These are phyloP conservation scores for Drosophila seguyi DNA, from an alignment of 1,140 invertebrate species.

Conservation along the genomic window DNA sequence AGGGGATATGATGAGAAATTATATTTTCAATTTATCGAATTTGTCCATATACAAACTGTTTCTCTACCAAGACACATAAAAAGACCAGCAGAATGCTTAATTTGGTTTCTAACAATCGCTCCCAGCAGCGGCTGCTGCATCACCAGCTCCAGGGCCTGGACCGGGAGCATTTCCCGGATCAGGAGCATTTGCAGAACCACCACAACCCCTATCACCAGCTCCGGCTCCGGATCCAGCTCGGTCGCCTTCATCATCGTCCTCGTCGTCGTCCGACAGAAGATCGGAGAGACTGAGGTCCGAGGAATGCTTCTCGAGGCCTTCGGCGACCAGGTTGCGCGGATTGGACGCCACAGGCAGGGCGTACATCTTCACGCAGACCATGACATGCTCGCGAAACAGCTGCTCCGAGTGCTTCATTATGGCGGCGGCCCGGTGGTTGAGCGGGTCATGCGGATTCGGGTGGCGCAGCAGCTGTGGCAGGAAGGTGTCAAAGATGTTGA, in stretches of 20 bases:
- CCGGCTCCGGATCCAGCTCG: slow-evolving; percentile 6
- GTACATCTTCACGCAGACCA: slow-evolving; percentile 98
- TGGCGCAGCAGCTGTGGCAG: slow-evolving; percentile 99
- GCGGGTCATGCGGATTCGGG: slow-evolving; percentile 98
- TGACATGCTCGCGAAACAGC: slow-evolving; percentile 99
- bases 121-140: slow-evolving; percentile 2
- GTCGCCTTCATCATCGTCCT: slow-evolving; percentile 26
- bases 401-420: slow-evolving; percentile 99
- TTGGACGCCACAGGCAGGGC: slow-evolving; percentile 87
- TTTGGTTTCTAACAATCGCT: background rate
- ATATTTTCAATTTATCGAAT: slow-evolving; percentile 19
- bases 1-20: background rate
- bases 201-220: slow-evolving; percentile 8
- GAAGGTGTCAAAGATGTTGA: slow-evolving; percentile 99
- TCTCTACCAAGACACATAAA: slow-evolving; percentile 28
- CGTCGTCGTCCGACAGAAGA: slow-evolving; percentile 57
- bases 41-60: slow-evolving; percentile 23
- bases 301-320: slow-evolving; percentile 60
- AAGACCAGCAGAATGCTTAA: slow-evolving; percentile 23
- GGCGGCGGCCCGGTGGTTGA: slow-evolving; percentile 99
- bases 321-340: background rate
- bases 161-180: background rate
- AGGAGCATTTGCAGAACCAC: background rate
- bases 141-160: slow-evolving; percentile 7
- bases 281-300: slow-evolving; percentile 68